Conservation (phyloP, 2,113 vertebrate genomes). For the Macquaria australasica region DNA sequence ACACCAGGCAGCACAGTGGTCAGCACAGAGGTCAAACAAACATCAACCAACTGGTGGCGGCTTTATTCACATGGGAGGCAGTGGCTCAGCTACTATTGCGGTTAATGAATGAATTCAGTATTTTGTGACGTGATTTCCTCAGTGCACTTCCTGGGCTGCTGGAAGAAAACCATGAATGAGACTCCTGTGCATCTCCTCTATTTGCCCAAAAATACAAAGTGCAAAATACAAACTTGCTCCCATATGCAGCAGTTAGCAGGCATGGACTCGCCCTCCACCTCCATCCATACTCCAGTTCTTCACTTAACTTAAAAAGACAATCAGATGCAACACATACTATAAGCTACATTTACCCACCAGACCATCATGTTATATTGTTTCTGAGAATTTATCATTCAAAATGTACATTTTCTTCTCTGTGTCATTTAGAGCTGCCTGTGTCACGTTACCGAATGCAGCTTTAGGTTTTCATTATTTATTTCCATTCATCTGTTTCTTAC, state of each 20-base stretch:
- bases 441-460: neutral
- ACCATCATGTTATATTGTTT: neutral
- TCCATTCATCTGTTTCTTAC: neutral
- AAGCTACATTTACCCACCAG: neutral
- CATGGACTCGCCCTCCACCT: neutral
- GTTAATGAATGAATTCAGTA: neutral
- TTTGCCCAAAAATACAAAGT: neutral
- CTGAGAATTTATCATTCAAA: neutral
- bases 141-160: conserved; percentile 35
- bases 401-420: neutral
- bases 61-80: neutral
- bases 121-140: neutral
- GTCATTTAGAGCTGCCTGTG: neutral
- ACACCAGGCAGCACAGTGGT: too few species aligned
- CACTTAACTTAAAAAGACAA: neutral
- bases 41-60: neutral
- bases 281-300: neutral
- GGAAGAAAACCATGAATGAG: neutral
- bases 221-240: neutral
- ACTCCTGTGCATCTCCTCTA: neutral
- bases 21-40: conserved; percentile 23
- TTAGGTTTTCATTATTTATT: neutral
- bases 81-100: neutral
- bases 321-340: conserved; percentile 1
- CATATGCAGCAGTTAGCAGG: neutral